Evolutionary conservation across 2,797 vertebrate species (phyloP).

Genomic region (Arnoldichthys spilopterus): DNA sequence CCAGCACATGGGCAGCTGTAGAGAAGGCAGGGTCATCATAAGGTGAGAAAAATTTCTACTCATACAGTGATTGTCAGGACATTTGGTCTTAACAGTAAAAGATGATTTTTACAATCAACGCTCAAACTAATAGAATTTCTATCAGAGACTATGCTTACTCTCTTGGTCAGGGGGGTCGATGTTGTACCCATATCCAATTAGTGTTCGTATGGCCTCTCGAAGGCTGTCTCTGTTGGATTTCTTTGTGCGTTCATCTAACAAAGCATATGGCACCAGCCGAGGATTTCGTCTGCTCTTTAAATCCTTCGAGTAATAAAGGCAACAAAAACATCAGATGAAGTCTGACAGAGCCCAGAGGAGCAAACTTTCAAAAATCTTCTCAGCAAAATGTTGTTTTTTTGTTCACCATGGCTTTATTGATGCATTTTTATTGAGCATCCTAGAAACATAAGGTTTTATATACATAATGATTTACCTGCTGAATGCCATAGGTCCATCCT

Average conservation of each 20-base stretch:
- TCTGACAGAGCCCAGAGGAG: neutral
- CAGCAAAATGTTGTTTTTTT: neutral
- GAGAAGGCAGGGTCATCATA: neutral
- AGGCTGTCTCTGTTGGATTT: slow-evolving; percentile 98
- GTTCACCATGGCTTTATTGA: neutral
- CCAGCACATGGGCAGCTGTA: slow-evolving; percentile 81
- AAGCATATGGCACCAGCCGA: slow-evolving; percentile 93
- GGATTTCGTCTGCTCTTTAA: slow-evolving; percentile 97
- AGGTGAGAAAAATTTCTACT: neutral
- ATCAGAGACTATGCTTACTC: slow-evolving; percentile 69
- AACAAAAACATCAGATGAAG: slow-evolving; percentile 26
- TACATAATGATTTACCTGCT: slow-evolving; percentile 84
- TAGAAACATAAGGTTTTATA: neutral
- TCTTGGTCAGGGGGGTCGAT: slow-evolving; percentile 97
- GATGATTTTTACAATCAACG: neutral
- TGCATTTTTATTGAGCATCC: neutral
- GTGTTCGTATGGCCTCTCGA: slow-evolving; percentile 94
- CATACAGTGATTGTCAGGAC: neutral
- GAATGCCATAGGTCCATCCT: slow-evolving; percentile 99
- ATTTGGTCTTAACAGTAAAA: neutral
- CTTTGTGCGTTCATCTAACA: slow-evolving; percentile 97
- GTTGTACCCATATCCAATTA: slow-evolving; percentile 95
- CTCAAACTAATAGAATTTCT: neutral
- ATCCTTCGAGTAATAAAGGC: slow-evolving; percentile 78
- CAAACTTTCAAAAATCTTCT: neutral